A percentile compares a stretch with the other conserved stretches of the same genome.
phyloP scores from a whole-genome alignment of 2,113 vertebrate genomes.

The Python bivittatus region DNA sequence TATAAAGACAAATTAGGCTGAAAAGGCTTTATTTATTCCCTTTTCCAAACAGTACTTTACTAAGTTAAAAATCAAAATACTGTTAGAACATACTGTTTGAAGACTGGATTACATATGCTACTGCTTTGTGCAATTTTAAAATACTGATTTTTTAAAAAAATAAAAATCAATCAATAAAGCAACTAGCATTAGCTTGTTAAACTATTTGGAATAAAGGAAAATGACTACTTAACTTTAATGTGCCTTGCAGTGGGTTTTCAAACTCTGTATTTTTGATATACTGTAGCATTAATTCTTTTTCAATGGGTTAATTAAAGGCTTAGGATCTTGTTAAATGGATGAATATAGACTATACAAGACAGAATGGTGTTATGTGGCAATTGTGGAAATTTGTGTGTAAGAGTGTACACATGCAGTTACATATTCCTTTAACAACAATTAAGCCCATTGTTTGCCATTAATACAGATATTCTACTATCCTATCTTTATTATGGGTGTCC shows the following conservation, averaged over 20 bases:
- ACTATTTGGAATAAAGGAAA: slow-evolving; percentile 40
- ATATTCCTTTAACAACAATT: slow-evolving; percentile 34
- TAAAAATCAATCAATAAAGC: slow-evolving; percentile 46
- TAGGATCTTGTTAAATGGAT: slow-evolving; percentile 51
- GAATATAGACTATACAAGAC: slow-evolving; percentile 59
- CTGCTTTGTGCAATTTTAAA: slow-evolving; percentile 27
- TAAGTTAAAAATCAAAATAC: slow-evolving; percentile 23
- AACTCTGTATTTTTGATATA: slow-evolving; percentile 34
- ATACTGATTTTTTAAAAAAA: slow-evolving; percentile 25
- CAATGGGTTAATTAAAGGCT: slow-evolving; percentile 54
- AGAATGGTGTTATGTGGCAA: slow-evolving; percentile 47
- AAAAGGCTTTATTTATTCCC: slow-evolving; percentile 48
- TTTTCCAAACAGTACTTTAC: slow-evolving; percentile 8
- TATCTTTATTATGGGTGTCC: not conserved
- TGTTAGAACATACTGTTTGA: slow-evolving; percentile 35
- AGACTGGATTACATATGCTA: slow-evolving; percentile 47
- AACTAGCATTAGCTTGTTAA: slow-evolving; percentile 38
- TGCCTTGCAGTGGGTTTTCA: slow-evolving; percentile 32
- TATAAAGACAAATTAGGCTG: slow-evolving; percentile 46
- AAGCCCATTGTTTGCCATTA: no score
- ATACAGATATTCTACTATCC: slow-evolving; percentile 48
- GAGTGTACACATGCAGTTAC: slow-evolving; percentile 53
- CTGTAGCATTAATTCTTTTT: slow-evolving; percentile 60
- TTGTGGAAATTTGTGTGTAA: slow-evolving; percentile 38
- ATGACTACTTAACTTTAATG: slow-evolving; percentile 45